These are phyloP conservation scores for Channallabes apus DNA, from an alignment of 2,797 vertebrate species.

Conservation along the genomic window DNA sequence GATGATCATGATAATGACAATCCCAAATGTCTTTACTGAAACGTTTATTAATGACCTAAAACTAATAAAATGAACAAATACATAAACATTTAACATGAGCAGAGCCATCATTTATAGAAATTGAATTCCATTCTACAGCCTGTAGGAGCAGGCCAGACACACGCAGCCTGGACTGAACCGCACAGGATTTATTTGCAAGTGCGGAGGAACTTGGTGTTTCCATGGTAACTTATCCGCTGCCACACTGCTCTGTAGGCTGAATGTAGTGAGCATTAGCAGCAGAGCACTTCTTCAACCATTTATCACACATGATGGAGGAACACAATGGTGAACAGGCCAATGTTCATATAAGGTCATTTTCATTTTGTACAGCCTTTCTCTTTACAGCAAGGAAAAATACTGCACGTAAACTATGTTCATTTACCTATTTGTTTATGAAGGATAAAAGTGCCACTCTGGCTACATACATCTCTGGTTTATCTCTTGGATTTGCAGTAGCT, in stretches of 20 bases:
- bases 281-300: slow-evolving; percentile 33
- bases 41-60: not conserved
- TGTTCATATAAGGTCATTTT: not conserved
- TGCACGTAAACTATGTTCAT: not conserved
- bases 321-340: not conserved
- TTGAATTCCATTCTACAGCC: slow-evolving; percentile 31
- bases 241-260: slow-evolving; percentile 67
- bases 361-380: not conserved
- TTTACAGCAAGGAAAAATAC: not conserved
- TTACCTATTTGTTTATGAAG: not conserved
- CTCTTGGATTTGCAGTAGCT: not conserved
- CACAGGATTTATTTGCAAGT: slow-evolving; percentile 68
- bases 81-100: not conserved
- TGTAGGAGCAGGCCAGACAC: slow-evolving; percentile 37
- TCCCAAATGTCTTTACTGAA: not conserved
- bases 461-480: not conserved
- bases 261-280: slow-evolving; percentile 41
- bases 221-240: slow-evolving; percentile 72
- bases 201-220: slow-evolving; percentile 66
- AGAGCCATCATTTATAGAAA: not conserved
- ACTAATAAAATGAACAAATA: not conserved
- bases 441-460: not conserved
- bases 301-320: slow-evolving; percentile 18
- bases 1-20: not conserved
- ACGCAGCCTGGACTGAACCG: slow-evolving; percentile 46